Evolutionary conservation across 1,140 invertebrate genomes (phyloP).

Genomic region (Platorchestia sp.): DNA sequence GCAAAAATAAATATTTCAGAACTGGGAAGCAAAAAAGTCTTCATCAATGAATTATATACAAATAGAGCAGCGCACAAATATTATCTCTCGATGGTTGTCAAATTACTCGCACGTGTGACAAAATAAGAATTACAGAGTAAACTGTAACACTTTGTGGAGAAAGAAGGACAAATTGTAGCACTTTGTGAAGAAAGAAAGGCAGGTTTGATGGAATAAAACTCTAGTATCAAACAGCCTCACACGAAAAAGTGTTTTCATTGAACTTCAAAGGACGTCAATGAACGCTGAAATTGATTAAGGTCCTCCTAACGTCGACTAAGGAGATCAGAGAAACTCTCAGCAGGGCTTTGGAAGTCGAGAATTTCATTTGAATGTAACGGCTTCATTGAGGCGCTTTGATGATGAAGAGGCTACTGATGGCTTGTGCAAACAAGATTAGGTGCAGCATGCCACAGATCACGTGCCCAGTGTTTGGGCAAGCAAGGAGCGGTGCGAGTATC

Average conservation of each 20-base stretch:
- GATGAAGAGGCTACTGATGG: background rate
- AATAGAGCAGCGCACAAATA: too few species aligned
- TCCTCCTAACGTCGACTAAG: background rate
- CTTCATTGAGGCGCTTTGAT: background rate
- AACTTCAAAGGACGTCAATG: background rate
- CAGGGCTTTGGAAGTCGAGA: background rate
- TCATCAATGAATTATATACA: too few species aligned
- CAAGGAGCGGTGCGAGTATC: background rate
- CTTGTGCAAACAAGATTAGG: background rate
- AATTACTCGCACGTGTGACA: too few species aligned
- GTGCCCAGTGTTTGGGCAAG: background rate
- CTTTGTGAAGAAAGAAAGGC: too few species aligned
- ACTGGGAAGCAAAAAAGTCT: too few species aligned
- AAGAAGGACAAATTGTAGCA: too few species aligned
- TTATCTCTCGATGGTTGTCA: too few species aligned
- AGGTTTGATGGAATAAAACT: background rate
- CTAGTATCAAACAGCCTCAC: background rate
- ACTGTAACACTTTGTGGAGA: too few species aligned
- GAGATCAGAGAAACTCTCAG: background rate
- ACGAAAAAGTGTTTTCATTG: background rate
- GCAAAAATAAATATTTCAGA: too few species aligned
- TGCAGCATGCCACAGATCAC: background rate
- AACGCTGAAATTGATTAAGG: background rate
- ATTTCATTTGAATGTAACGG: background rate
- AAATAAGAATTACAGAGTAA: too few species aligned